Base-by-base conservation (phyloP, 53 echinoderm and acorn worm species). In the Mesocentrotus franciscanus region DNA sequence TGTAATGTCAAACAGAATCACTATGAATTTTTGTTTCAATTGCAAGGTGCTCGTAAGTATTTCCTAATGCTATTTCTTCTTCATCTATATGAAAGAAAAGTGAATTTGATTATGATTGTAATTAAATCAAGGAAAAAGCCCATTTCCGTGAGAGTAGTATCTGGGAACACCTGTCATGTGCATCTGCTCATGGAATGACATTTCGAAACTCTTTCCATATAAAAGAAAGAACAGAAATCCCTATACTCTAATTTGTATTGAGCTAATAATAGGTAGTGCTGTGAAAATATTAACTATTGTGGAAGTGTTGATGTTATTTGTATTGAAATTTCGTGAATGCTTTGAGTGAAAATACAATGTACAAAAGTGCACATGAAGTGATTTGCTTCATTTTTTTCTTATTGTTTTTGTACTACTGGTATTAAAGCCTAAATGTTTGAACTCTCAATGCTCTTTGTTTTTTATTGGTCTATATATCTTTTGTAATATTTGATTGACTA, bases 211-310 rank as follows among this genome's bases (percentile, higher is more conserved):
- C 84, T 55, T 84, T 42, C 49, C 42, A 49, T 55, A 84, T 18
- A 84, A 49, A 84, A 13, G 6, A 22, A 49, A 49, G 5, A 49
- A 49, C 3, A 49, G 49, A 49, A 55, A 84, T 49, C 84, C 39
- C 30, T 30, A 2, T 76, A 32, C 76, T 76, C 0, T 72, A 72
- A 72, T 9, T 72, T 76, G 24, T 68, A 24, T 68, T 68, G 24
- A 12, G 76, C 76, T 76, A 11, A 10, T 16, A 84, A 84, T 39
- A 84, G 84, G 55, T 84, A 42, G 84, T 84, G 84, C 84, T 84
- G 84, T 84, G 84, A 84, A 42, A 84, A 84, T 84, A 42, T 84
- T 49, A 76, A 76, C 76, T 14, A 79, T 42, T 84, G 42, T 84
- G 84, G 8, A 42, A 84, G 84, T 84, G 49, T 84, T 29, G 7